A percentile compares a stretch with the other conserved stretches of the same genome.
Conservation (phyloP, 30 jellyfish, hydroid and myxozoan species). For the Hydra vulgaris region DNA sequence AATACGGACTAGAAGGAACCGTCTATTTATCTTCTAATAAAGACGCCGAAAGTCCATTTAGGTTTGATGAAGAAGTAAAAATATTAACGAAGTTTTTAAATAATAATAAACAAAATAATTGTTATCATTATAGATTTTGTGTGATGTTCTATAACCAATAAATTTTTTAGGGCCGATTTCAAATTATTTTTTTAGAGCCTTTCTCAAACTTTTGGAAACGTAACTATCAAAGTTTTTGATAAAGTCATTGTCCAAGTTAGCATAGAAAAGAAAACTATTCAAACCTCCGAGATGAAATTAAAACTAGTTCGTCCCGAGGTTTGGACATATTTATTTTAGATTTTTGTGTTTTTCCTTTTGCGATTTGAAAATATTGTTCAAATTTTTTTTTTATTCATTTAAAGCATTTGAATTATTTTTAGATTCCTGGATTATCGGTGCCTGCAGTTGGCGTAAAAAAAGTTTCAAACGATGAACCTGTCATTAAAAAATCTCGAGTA, state of each 20-base stretch:
- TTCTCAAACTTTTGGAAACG: constrained; percentile 44
- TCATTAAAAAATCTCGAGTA: background rate
- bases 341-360: background rate
- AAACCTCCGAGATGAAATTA: constrained; percentile 51
- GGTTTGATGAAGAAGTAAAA: constrained; percentile 63
- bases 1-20: constrained; percentile 92
- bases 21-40: constrained; percentile 36
- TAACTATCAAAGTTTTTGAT: constrained; percentile 49
- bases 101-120: no score
- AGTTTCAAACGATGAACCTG: background rate
- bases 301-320: constrained; percentile 76
- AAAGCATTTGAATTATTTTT: background rate
- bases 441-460: background rate
- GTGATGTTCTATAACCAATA: no score
- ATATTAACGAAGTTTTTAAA: background rate
- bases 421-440: constrained; percentile 7
- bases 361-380: background rate
- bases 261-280: constrained; percentile 54
- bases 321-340: background rate
- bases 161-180: no score
- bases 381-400: background rate
- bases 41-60: constrained; percentile 28
- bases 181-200: constrained; percentile 25
- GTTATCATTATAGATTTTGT: no score
- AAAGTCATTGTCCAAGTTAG: constrained; percentile 78